These are phyloP conservation scores for Strongylocentrotus purpuratus DNA, from an alignment of 35 echinoderm and acorn worm genomes.

Conservation along the genomic window DNA sequence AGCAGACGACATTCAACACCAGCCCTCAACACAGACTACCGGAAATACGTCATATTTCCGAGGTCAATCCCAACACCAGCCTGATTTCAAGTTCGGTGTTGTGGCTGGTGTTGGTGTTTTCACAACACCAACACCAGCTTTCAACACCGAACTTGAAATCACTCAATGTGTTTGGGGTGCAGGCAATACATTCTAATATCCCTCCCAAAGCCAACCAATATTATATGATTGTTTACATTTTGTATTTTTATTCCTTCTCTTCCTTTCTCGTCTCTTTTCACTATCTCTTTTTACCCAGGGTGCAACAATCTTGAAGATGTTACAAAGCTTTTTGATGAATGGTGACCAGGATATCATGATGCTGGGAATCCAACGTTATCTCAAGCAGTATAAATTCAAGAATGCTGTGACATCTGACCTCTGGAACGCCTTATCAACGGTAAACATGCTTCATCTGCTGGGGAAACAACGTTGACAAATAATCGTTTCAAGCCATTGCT, in stretches of 20 bases:
- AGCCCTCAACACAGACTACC: no score
- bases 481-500: neutral
- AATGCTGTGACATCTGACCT: conserved; percentile 82
- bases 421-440: conserved; percentile 72
- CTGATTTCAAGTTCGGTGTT: no score
- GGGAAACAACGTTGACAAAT: neutral
- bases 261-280: neutral
- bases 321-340: conserved; percentile 4
- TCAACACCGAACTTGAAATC: no score
- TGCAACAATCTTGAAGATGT: conserved; percentile 32
- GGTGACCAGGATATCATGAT: conserved; percentile 32
- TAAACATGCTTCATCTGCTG: neutral
- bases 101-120: no score
- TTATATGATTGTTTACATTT: neutral
- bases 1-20: no score
- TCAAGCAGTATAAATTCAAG: conserved; percentile 67
- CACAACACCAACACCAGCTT: no score
- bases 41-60: no score
- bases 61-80: no score
- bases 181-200: no score
- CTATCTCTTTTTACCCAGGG: neutral
- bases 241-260: neutral
- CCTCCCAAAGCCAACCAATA: no score
- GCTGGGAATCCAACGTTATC: conserved; percentile 63
- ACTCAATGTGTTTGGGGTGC: no score